Conservation (phyloP, 2,113 vertebrate genomes). For the Smithornis capensis region DNA sequence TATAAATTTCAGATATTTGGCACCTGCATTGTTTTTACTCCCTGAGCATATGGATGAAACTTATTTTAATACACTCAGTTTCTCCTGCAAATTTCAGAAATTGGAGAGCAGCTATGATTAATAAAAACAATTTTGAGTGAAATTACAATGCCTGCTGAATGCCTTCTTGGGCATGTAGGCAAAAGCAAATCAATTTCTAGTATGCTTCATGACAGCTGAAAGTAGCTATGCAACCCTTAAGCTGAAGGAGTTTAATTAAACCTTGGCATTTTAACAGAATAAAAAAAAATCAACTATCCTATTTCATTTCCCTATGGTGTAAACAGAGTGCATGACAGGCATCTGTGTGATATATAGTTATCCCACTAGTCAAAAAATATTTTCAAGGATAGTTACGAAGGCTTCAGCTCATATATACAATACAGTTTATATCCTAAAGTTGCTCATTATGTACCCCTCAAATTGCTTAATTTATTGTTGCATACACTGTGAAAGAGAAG, state of each 20-base stretch:
- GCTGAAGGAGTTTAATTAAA: conserved; percentile 65
- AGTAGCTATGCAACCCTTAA: conserved; percentile 45
- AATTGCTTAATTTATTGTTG: conserved; percentile 24
- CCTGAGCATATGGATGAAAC: background rate
- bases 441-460: background rate
- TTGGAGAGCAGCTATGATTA: conserved; percentile 2
- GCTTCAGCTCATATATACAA: background rate
- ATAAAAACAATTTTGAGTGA: conserved; percentile 38
- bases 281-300: conserved; percentile 58
- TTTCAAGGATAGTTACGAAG: conserved; percentile 26
- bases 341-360: conserved; percentile 50
- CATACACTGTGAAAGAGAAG: background rate
- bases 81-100: conserved; percentile 24
- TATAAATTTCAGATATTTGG: background rate
- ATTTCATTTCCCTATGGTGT: conserved; percentile 51
- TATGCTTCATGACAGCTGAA: conserved; percentile 39
- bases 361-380: conserved; percentile 30
- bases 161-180: conserved; percentile 18
- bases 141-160: conserved; percentile 32
- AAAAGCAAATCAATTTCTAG: conserved; percentile 54
- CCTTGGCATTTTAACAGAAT: conserved; percentile 63
- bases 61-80: conserved; percentile 1
- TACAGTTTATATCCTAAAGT: conserved; percentile 5
- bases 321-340: conserved; percentile 52
- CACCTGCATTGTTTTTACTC: background rate